Evolutionary conservation across 2,888 invertebrate genomes (phyloP), one percentile per base, ranked within the genome.

Genomic region (Agrochola circellaris): DNA sequence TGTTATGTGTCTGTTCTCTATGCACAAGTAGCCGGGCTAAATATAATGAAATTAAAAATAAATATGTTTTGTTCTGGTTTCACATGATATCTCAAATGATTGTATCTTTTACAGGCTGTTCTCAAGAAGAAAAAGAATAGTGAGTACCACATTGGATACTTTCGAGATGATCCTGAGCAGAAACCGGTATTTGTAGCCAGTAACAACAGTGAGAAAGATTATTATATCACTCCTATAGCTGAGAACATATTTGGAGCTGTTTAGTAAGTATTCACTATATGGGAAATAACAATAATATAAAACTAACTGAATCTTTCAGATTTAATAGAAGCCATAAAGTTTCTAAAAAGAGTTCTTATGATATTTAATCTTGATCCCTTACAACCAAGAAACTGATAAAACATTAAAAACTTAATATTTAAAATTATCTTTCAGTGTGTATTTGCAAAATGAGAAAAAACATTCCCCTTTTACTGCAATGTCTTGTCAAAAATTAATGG

Each of bases 141-240:
- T 78, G 98, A 98, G 82, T 98, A 98, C 86, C 99, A 99, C 92
- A 97, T 99, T 90, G 99, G 99, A 11, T 99, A 99, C 94, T 99
- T 98, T 97, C 97, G 99, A 90, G 99, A 99, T 96, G 97, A 97
- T 80, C 98, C 98, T 0, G 96, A 97, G 51, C 97, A 98, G 76
- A 94, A 97, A 60, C 98, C 99, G 54, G 97, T 97, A 11, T 98
- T 99, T 93, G 95, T 99, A 62, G 99, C 98, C 0, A 97, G 97
- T 84, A 99, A 98, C 95, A 97, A 97, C 88, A 97, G 98, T 60
- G 95, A 97, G 34, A 97, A 97, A 85, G 97, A 97, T 91, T 98
- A 98, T 85, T 97, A 96, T 71, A 97, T 99, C 69, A 97, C 97
- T 86, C 97, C 98, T 38, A 95, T 98, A 73, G 98, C 98, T 42